Base-by-base conservation (phyloP, 1,140 invertebrate species). In the Pogonomyrmex californicus region DNA sequence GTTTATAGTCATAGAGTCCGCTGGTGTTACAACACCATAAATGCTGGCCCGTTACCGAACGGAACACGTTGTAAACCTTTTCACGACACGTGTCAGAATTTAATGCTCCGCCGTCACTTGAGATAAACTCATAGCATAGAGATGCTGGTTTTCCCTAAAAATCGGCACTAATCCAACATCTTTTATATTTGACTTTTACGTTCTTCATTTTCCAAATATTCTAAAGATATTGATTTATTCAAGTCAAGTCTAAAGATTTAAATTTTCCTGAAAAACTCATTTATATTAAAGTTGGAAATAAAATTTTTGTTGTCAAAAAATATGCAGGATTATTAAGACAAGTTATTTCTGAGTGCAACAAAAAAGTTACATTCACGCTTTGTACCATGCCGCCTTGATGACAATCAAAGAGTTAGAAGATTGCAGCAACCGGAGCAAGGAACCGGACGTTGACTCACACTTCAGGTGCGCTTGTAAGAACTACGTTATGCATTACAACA, bases 401-500 rank as follows among this genome's bases (percentile, higher is more conserved):
- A 56, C 65, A 41, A 54, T 70, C 78, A 5, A 79, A 66, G 60
- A 33, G 47, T 23, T 44, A 41, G 14, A 70, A 36, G 17, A 76
- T 88, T 88, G 56, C 68, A 85, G 41, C 14, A 68, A 68, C 49
- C 75, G 38, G 63, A 6, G 65, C 23, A 56, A 49, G 62, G 60
- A 49, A 87, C 88, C 88, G 92, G 91, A 90, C 91, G 91, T 92
- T 88, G 78, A 38, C 38, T 56, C 17, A 44, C 36, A 76, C 71
- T 86, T 91, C 90, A 92, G 91, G 87, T 92, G 90, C 85, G 75
- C 82, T 36, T 44, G 47, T 85, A 79, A 78, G 65, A 81, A 70
- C 58, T 87, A 79, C 85, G 86, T 88, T 88, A 92, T 23, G 89
- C 87, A 89, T 89, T 90, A 70, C 89, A 83, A 87, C 89, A 78